phyloP scores from a whole-genome alignment of 2,113 vertebrate species.

The Sinocyclocheilus anshuiensis region DNA sequence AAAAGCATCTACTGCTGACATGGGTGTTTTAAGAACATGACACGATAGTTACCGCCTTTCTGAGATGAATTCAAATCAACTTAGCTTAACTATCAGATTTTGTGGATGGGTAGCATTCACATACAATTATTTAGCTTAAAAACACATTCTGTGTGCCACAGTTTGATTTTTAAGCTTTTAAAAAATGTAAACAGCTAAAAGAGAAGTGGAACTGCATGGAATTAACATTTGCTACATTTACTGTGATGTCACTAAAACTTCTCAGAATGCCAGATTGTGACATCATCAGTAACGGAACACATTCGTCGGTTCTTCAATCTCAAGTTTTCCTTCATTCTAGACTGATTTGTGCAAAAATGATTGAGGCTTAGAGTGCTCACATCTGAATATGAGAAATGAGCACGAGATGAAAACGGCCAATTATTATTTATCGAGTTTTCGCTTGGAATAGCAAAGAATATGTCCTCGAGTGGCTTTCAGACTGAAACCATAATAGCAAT shows the following conservation, averaged over 20 bases:
- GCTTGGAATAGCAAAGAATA: conserved; percentile 16
- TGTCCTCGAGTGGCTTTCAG: conserved; percentile 58
- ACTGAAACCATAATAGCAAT: conserved; percentile 68
- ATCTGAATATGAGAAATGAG: background rate
- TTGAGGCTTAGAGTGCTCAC: background rate
- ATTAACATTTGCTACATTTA: conserved; percentile 20
- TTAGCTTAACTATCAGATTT: conserved; percentile 2
- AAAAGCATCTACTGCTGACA: background rate
- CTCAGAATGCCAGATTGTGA: background rate
- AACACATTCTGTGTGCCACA: background rate
- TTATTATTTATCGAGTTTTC: background rate
- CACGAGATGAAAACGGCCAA: background rate
- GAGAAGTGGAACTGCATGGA: background rate
- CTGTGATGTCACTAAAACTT: background rate
- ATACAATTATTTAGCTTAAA: background rate
- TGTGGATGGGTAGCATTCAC: conserved; percentile 3
- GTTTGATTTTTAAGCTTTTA: background rate
- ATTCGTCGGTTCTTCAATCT: conserved; percentile 26
- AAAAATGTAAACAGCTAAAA: background rate
- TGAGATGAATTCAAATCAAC: background rate
- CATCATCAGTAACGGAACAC: conserved; percentile 26
- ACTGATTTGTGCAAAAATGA: conserved; percentile 30
- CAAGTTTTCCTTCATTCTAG: conserved; percentile 40
- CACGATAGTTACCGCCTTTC: background rate
- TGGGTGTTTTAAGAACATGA: background rate